phyloP scores from a whole-genome alignment of 2,797 vertebrate species.

The Gouania willdenowi region DNA sequence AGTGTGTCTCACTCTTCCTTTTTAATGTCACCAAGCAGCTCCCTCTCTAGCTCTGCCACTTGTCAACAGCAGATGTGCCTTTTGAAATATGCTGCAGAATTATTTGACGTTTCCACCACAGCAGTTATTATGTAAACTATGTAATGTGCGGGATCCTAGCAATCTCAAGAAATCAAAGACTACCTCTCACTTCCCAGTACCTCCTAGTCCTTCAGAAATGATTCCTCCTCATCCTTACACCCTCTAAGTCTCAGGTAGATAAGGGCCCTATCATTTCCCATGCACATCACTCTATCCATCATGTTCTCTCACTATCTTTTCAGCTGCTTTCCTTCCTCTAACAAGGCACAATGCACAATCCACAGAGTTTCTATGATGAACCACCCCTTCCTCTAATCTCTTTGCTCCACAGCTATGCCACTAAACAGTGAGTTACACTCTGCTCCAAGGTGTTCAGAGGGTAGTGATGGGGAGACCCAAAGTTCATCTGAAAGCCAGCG shows the following conservation, averaged over 20 bases:
- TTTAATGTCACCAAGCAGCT: too few relatives aligned
- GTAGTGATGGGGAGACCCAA: slow-evolving; percentile 44
- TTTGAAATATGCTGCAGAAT: slow-evolving; percentile 2
- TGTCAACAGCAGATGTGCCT: slow-evolving; percentile 27
- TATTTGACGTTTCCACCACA: background rate
- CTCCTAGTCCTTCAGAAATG: slow-evolving; percentile 32
- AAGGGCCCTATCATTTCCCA: slow-evolving; percentile 23
- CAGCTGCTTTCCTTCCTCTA: slow-evolving; percentile 21
- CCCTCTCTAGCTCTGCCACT: slow-evolving; percentile 6
- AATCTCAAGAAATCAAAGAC: slow-evolving; percentile 19
- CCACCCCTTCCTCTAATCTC: slow-evolving; percentile 28
- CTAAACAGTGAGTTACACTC: slow-evolving; percentile 42
- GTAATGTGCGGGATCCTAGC: slow-evolving; percentile 17
- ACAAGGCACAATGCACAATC: slow-evolving; percentile 26
- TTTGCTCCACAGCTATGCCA: slow-evolving; percentile 14
- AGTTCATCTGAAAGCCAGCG: slow-evolving; percentile 43
- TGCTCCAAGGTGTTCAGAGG: slow-evolving; percentile 37
- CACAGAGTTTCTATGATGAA: slow-evolving; percentile 42
- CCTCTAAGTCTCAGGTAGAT: slow-evolving; percentile 36
- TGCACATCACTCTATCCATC: slow-evolving; percentile 20
- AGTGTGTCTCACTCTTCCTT: slow-evolving; percentile 5
- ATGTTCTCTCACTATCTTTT: slow-evolving; percentile 25
- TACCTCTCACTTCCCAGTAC: slow-evolving; percentile 39
- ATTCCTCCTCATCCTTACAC: slow-evolving; percentile 10
- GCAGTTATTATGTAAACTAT: slow-evolving; percentile 24